phyloP scores from a whole-genome alignment of 1,140 invertebrate species.

The honey bee (Apis mellifera) region DNA sequence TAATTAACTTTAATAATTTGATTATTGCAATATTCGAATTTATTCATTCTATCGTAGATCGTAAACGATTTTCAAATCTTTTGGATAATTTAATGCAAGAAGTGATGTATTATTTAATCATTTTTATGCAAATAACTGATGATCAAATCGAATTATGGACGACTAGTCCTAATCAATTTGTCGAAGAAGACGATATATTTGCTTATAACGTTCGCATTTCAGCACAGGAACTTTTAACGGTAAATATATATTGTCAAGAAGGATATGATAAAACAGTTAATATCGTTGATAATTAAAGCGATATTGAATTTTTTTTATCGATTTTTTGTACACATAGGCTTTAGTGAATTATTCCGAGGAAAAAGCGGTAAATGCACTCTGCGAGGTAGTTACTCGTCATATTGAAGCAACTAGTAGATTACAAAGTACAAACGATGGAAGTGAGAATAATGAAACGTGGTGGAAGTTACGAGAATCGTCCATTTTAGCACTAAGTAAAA shows the following conservation, averaged over 20 bases:
- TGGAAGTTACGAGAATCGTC: constrained; percentile 91
- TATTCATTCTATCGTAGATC: constrained; percentile 85
- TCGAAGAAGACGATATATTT: constrained; percentile 89
- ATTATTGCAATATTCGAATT: constrained; percentile 91
- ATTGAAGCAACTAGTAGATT: constrained; percentile 82
- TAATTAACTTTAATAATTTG: constrained; percentile 88
- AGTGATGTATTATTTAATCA: constrained; percentile 88
- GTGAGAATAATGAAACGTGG: constrained; percentile 82
- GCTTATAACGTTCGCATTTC: constrained; percentile 89
- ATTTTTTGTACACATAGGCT: constrained; percentile 75
- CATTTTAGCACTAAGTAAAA: constrained; percentile 85
- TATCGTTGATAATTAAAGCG: background rate
- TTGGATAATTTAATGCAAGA: constrained; percentile 87
- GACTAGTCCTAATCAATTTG: constrained; percentile 88
- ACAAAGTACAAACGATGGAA: constrained; percentile 78
- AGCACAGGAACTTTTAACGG: constrained; percentile 87
- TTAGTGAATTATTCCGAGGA: constrained; percentile 85
- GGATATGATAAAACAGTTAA: background rate
- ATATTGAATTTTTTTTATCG: background rate
- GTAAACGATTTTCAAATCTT: constrained; percentile 83
- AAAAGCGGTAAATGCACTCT: constrained; percentile 84
- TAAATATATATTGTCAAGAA: constrained; percentile 66
- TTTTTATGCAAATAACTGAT: constrained; percentile 90
- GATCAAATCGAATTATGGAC: constrained; percentile 88
- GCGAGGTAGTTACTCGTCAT: constrained; percentile 85